phyloP scores from a whole-genome alignment of 1,140 invertebrate species.

The Antheraea pernyi region DNA sequence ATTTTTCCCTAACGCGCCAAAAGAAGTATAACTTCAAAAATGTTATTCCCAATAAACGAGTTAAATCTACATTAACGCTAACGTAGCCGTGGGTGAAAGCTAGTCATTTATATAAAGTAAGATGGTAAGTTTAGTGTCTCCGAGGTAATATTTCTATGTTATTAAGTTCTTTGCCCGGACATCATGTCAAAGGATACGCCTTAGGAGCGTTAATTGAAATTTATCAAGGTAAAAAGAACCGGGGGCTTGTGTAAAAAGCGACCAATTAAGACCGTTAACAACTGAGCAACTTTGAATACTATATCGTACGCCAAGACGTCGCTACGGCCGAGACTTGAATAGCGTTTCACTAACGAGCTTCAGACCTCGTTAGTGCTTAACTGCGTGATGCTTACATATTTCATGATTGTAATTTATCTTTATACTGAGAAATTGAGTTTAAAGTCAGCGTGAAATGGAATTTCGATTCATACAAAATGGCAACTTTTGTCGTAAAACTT shows the following conservation, averaged over 20 bases:
- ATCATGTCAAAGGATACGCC: background rate
- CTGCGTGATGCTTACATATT: constrained; percentile 13
- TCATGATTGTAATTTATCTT: constrained; percentile 7
- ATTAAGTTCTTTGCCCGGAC: constrained; percentile 1
- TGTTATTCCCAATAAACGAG: too few species aligned
- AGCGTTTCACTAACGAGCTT: constrained; percentile 24
- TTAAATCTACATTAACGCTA: too few species aligned
- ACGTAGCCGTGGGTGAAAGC: too few species aligned
- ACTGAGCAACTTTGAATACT: constrained; percentile 15
- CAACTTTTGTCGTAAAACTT: background rate
- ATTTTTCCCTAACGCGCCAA: too few species aligned
- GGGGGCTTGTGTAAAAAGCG: background rate
- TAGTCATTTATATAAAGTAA: too few species aligned
- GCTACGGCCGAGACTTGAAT: background rate
- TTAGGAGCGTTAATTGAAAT: constrained; percentile 12
- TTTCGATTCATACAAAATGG: background rate
- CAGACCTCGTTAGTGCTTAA: constrained; percentile 26
- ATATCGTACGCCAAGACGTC: background rate
- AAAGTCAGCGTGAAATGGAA: background rate
- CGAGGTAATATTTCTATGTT: background rate
- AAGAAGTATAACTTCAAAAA: too few species aligned
- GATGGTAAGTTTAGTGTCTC: background rate
- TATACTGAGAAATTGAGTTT: background rate
- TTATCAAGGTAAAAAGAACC: background rate
- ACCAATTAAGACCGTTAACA: constrained; percentile 28